Evolutionary conservation across 2,888 invertebrate species (phyloP), one percentile per base, ranked within the genome.

Genomic region (Anoplius nigerrimus): DNA sequence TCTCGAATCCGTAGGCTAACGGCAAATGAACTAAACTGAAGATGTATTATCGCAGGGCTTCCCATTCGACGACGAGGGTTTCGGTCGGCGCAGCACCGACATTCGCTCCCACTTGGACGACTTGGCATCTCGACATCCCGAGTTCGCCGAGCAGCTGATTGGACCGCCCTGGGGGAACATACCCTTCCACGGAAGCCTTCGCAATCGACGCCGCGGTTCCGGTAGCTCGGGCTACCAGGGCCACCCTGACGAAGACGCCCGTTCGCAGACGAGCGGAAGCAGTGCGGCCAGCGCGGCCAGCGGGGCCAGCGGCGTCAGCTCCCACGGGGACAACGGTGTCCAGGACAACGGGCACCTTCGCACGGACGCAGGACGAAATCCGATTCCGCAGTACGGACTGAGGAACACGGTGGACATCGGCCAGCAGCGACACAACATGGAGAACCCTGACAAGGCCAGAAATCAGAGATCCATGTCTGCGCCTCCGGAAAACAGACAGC

Each of bases 401-500:
- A 92, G 95, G 75, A 95, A 95, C 84, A 95, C 95, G 21, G 93
- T 95, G 70, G 95, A 95, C 86, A 92, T 95, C 84, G 95, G 95
- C 58, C 93, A 94, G 76, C 93, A 94, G 74, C 85, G 80, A 43
- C 92, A 91, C 83, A 91, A 90, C 78, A 90, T 91, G 81, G 90
- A 90, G 48, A 92, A 91, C 81, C 89, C 90, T 46, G 90, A 90
- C 81, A 91, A 91, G 75, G 84, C 81, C 8, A 91, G 94, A 75
- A 91, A 91, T 65, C 93, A 93, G 78, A 90, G 95, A 84, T 94
- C 95, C 61, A 93, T 94, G 92, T 95, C 95, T 76, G 95, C 95
- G 27, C 95, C 95, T 34, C 94, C 95, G 62, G 93, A 92, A 85
- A 91, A 89, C 76, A 89, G 90, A 43, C 89, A 88, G 52, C 88